Base-by-base conservation (phyloP, 2,797 vertebrate genomes). In the Rhinoraja longicauda region DNA sequence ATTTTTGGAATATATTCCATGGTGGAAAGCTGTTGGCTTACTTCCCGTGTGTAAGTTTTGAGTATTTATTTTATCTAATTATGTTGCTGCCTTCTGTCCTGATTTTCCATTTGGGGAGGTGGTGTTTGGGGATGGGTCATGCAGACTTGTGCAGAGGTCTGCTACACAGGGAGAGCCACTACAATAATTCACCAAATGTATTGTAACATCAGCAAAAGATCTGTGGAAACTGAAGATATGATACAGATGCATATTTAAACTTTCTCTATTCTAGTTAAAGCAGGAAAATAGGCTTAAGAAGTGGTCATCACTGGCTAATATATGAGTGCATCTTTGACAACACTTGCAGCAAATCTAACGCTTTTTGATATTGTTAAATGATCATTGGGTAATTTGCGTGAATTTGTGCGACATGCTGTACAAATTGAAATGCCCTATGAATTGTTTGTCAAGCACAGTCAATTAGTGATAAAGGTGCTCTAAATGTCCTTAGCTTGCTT, bases 1-100 rank as follows among this genome's bases (percentile, higher is more conserved):
- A 93, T 75, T 94, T 94, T 88, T 94, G 94, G 94, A 94, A 81
- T 84, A 93, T 93, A 76, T 93, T 53, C 92, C 75, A 93, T 39
- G 92, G 93, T 90, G 93, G 94, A 67, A 93, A 57, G 78, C 93
- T 94, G 8, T 93, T 93, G 93, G 94, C 93, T 81, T 91, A 93
- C 93, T 94, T 95, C 92, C 39, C 81, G 79, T 73, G 93, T 75
- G 94, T 95, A 94, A 93, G 94, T 95, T 75, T 82, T 62, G 53
- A 86, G 79, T 82, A 24, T 59, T n/a, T 29, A 36, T 64, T 24
- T 90, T 24, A 90, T 39, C 32, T 24, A 19, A 67, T 90, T 70
- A 6, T 90, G 13, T 21, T 32, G 29, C 17, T 90, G 19, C 70
- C 32, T 70, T 32, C 64, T 67, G 82, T 39, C 29, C 57, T 86